Base-by-base conservation (phyloP, 1,140 invertebrate genomes). In the Philotrypesis tridentata region DNA sequence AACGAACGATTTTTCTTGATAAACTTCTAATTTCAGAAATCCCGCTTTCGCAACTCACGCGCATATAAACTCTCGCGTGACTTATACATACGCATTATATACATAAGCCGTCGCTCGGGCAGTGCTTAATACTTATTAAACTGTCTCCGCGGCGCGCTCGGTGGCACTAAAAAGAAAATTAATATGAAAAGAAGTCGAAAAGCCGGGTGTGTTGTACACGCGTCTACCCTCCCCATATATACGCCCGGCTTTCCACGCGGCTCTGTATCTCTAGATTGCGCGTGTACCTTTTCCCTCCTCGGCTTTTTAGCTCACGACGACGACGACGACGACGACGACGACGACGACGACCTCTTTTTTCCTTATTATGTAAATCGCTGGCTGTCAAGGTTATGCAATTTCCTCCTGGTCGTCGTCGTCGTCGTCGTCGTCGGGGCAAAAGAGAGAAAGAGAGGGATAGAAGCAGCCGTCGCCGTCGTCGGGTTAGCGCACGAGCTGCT, bases 301-400 rank as follows among this genome's bases (percentile, higher is more conserved):
- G 23, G 61, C 0, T 29, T 65, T 65, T 65, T 65, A 23, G 61
- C 48, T 14, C 21, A 55, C 48, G 48, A 48, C 43, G 43, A 55
- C 48, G 48, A 43, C 40, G n/a, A n/a, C n/a, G n/a, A n/a, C n/a
- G n/a, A 43, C 40, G 40, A 40, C 37, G 37, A 43, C 40, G 40
- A 43, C 48, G 40, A 27, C 1, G 33, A 40, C 23, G n/a, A 25
- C 61, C 61, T 31, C 79, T 77, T 72, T 65, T n/a, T 70, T 82
- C 65, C 63, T 82, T 72, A 77, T 82, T 77, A 76, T 65, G 74
- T 37, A 77, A 77, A 77, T 76, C 67, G 74, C 27, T 31, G 40
- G 40, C 73, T 68, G 74, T 72, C 74, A 77, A 77, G 74, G 67
- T 72, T 77, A 82, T 70, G 33, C 67, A 72, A 77, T 71, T 63